Base-by-base conservation (phyloP, 2,113 vertebrate genomes). In the Notiomystis cincta region DNA sequence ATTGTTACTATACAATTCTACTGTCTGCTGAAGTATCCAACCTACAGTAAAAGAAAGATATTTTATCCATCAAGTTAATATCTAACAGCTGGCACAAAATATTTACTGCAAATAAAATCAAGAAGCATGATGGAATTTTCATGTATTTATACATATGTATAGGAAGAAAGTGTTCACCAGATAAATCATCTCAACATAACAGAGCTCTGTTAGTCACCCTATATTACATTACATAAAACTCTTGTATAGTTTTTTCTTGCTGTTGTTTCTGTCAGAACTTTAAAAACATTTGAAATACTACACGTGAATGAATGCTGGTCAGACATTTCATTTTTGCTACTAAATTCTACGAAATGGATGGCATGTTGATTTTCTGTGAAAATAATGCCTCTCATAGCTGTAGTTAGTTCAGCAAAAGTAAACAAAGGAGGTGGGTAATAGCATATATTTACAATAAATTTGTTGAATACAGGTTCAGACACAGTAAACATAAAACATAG, bases 71-170 rank as follows among this genome's bases (percentile, higher is more conserved):
- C 8, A 4, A 4, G 31, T 64, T 87, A 91, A 93, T 72, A 44
- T 48, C 62, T 37, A 93, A 62, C 83, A 95, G 78, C 75, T 96
- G 94, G 80, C 90, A 81, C 37, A 91, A 95, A 95, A 89, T 80
- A 89, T 72, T 93, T 81, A 33, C 44, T 91, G 78, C 60, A 90
- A 95, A 93, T 86, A 44, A 87, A 94, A 93, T 44, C 0, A 1
- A 86, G 67, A 90, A 72, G 33, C 51, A 25, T 93, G 75, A 86
- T 33, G 40, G 58, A 77, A 58, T 81, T 88, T 93, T 91, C 20
- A 51, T 60, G 23, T 78, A 21, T 40, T 22, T 50, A 22, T 67
- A 23, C 23, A n/a, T 50, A 40, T 14, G n/a, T 61, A n/a, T 48
- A 35, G 1, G 42, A 94, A 83, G 69, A 28, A 60, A 91, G 15